phyloP scores from a whole-genome alignment of 1,140 invertebrate genomes.

The Dolichoris vasculosae region DNA sequence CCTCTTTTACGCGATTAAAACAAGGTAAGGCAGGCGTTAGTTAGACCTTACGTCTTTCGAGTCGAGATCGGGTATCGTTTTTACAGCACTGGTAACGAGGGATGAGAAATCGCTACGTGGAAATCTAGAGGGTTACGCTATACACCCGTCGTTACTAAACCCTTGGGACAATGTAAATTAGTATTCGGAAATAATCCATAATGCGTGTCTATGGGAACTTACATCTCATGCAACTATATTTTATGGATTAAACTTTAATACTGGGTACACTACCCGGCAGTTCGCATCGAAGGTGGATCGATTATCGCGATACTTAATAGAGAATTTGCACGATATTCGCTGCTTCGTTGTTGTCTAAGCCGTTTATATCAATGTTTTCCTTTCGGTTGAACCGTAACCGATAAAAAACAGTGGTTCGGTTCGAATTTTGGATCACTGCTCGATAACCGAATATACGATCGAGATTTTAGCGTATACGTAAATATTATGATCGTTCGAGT shows the following conservation, averaged over 20 bases:
- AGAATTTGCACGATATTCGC: not conserved
- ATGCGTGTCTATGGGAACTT: not conserved
- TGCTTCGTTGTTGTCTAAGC: not conserved
- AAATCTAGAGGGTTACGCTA: not conserved
- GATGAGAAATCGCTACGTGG: not conserved
- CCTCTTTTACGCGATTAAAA: too few relatives aligned
- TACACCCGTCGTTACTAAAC: not conserved
- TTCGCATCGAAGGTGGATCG: not conserved
- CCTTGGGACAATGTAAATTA: not conserved
- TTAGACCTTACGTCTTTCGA: too few relatives aligned
- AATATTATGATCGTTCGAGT: too few relatives aligned
- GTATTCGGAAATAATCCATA: not conserved
- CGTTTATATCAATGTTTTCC: too few relatives aligned
- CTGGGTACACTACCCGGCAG: not conserved
- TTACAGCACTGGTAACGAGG: slow-evolving; percentile 25
- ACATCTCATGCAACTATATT: not conserved
- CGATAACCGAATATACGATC: too few relatives aligned
- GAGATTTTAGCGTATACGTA: too few relatives aligned
- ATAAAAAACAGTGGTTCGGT: too few relatives aligned
- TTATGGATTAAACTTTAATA: not conserved
- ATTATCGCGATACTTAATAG: not conserved
- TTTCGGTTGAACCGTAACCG: too few relatives aligned
- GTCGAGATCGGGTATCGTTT: not conserved
- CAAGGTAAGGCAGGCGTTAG: too few relatives aligned
- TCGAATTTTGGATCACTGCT: too few relatives aligned